Evolutionary conservation across 1,140 invertebrate species (phyloP).

Genomic region (Agrilus planipennis): DNA sequence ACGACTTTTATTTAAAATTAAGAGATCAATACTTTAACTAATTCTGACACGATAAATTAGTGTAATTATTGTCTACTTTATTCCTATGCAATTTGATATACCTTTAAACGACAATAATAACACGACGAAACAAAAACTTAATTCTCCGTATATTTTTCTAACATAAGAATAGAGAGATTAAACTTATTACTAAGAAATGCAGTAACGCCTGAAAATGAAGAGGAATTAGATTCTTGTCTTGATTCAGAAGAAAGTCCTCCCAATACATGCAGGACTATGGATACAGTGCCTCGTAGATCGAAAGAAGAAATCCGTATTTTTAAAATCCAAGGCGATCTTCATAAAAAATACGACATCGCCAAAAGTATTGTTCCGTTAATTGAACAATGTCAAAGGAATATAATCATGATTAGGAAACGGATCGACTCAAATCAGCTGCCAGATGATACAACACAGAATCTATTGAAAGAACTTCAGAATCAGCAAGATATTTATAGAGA

Average conservation of each 20-base stretch:
- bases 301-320: background rate
- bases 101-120: too few relatives aligned
- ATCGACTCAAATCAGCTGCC: background rate
- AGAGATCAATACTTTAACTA: too few relatives aligned
- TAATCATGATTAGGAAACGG: conserved; percentile 11
- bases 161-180: too few relatives aligned
- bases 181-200: too few relatives aligned
- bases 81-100: too few relatives aligned
- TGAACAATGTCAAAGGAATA: conserved; percentile 19
- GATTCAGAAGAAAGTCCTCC: conserved; percentile 1
- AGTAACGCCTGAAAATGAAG: conserved; percentile 2
- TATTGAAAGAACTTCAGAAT: conserved; percentile 2
- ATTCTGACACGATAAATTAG: too few relatives aligned
- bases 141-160: too few relatives aligned
- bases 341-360: conserved; percentile 12
- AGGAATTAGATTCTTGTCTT: conserved; percentile 7
- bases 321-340: background rate
- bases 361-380: conserved; percentile 14
- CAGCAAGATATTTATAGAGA: conserved; percentile 21
- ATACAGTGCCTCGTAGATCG: too few relatives aligned
- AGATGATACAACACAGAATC: background rate
- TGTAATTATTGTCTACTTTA: too few relatives aligned
- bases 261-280: too few relatives aligned
- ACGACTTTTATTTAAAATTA: background rate
- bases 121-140: too few relatives aligned